phyloP scores from a whole-genome alignment of 2,888 invertebrate species.

The Cosmia pyralina region DNA sequence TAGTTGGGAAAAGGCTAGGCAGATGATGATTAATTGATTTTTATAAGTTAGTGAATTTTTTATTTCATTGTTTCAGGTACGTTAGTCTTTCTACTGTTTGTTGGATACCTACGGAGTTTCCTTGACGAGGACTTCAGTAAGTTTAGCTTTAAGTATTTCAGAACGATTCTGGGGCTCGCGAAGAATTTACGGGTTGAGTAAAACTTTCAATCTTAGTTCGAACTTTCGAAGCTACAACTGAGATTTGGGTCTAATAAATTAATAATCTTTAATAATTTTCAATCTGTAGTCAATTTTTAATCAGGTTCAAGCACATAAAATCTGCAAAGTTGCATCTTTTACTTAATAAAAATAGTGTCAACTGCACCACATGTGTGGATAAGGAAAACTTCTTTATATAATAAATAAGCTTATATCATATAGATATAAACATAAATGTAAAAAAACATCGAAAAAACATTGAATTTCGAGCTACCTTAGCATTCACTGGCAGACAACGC shows the following conservation, averaged over 20 bases:
- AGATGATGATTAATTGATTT: neutral
- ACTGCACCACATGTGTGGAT: no score
- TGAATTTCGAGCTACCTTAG: no score
- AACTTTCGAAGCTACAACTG: neutral
- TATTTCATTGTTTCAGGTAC: constrained; percentile 53
- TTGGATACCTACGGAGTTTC: neutral
- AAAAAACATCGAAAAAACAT: no score
- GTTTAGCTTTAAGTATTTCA: constrained; percentile 5
- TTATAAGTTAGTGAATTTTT: neutral
- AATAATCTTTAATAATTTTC: neutral
- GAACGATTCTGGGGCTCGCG: neutral
- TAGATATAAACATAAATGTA: no score
- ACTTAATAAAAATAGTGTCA: neutral
- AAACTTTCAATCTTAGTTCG: neutral
- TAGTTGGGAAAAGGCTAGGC: no score
- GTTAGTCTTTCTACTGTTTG: constrained; percentile 9
- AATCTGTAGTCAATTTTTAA: neutral
- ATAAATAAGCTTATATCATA: no score
- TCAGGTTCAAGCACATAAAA: neutral
- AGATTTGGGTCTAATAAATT: neutral
- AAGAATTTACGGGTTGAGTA: neutral
- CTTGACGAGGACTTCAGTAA: constrained; percentile 5
- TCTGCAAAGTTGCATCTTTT: neutral
- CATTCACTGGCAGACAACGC: no score
- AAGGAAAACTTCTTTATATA: no score